A percentile compares a stretch with the other conserved stretches of the same genome.
phyloP scores from a whole-genome alignment of 2,888 invertebrate species.

The Drosophila eohydei region DNA sequence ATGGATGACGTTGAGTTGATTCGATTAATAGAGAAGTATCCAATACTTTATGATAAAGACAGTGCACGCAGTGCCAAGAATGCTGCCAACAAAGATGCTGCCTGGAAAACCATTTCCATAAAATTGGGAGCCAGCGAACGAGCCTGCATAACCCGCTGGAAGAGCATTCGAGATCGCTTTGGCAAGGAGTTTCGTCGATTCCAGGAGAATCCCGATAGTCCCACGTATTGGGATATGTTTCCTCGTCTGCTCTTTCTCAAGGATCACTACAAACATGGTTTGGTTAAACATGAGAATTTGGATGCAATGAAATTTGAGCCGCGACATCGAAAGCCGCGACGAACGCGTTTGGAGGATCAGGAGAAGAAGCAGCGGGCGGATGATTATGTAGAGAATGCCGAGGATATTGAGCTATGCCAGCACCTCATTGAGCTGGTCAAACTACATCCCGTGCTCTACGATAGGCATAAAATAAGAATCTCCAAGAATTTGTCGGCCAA shows the following conservation, averaged over 20 bases:
- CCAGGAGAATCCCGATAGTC: conserved; percentile 73
- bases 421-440: conserved; percentile 78
- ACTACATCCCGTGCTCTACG: conserved; percentile 78
- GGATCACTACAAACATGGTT: conserved; percentile 81
- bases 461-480: conserved; percentile 78
- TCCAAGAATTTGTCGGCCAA: conserved; percentile 80
- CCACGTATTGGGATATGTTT: conserved; percentile 81
- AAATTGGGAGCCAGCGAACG: conserved; percentile 77
- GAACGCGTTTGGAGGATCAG: conserved; percentile 29
- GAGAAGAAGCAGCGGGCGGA: conserved; percentile 38
- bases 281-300: conserved; percentile 68
- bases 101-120: conserved; percentile 74
- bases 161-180: conserved; percentile 81
- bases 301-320: conserved; percentile 74
- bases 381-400: conserved; percentile 47
- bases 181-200: conserved; percentile 80
- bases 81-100: conserved; percentile 74
- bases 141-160: conserved; percentile 82
- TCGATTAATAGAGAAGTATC: conserved; percentile 70
- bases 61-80: conserved; percentile 71
- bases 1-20: conserved; percentile 74
- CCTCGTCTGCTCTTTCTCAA: conserved; percentile 77
- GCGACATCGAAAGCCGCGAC: conserved; percentile 49
- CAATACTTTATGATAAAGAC: conserved; percentile 80
- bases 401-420: conserved; percentile 68